These are phyloP conservation scores for Ochlodes sylvanus DNA, from an alignment of 2,888 invertebrate genomes.

Conservation along the genomic window DNA sequence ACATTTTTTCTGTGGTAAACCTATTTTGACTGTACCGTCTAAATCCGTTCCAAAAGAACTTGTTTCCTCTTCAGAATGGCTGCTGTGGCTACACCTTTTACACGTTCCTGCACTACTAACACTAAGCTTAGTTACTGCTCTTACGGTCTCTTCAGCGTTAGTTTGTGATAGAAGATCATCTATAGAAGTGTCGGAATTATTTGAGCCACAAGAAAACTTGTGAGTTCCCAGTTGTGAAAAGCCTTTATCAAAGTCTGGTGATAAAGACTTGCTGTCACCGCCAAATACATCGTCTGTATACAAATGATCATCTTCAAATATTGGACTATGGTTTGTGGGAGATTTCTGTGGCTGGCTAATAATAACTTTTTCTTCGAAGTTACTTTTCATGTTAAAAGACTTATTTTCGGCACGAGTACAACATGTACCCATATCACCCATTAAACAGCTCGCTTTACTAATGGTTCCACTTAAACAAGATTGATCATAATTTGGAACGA, in stretches of 20 bases:
- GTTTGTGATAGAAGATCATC: slow-evolving; percentile 86
- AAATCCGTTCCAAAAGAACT: slow-evolving; percentile 91
- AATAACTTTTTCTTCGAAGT: slow-evolving; percentile 83
- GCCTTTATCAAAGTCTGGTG: slow-evolving; percentile 84
- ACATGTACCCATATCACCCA: slow-evolving; percentile 76
- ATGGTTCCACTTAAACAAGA: slow-evolving; percentile 79
- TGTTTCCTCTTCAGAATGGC: slow-evolving; percentile 90
- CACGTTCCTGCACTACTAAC: slow-evolving; percentile 82
- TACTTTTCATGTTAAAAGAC: slow-evolving; percentile 66
- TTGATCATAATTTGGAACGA: slow-evolving; percentile 77
- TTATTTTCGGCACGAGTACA: slow-evolving; percentile 75
- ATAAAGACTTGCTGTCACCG: slow-evolving; percentile 85
- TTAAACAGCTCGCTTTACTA: slow-evolving; percentile 76
- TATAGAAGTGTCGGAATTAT: slow-evolving; percentile 87
- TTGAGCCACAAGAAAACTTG: slow-evolving; percentile 84
- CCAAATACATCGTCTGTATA: slow-evolving; percentile 87
- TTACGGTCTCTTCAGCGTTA: slow-evolving; percentile 84
- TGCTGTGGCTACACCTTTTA: slow-evolving; percentile 88
- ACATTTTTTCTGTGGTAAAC: slow-evolving; percentile 91
- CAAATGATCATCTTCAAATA: slow-evolving; percentile 85
- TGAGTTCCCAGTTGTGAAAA: slow-evolving; percentile 71
- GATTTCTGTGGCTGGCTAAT: slow-evolving; percentile 86
- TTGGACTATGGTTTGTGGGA: slow-evolving; percentile 85
- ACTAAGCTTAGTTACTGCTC: slow-evolving; percentile 78
- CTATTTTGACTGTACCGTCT: slow-evolving; percentile 93